A percentile compares a stretch with the other conserved stretches of the same genome.
Evolutionary conservation across 1,140 invertebrate genomes (phyloP).

Genomic region (Euschistus heros): DNA sequence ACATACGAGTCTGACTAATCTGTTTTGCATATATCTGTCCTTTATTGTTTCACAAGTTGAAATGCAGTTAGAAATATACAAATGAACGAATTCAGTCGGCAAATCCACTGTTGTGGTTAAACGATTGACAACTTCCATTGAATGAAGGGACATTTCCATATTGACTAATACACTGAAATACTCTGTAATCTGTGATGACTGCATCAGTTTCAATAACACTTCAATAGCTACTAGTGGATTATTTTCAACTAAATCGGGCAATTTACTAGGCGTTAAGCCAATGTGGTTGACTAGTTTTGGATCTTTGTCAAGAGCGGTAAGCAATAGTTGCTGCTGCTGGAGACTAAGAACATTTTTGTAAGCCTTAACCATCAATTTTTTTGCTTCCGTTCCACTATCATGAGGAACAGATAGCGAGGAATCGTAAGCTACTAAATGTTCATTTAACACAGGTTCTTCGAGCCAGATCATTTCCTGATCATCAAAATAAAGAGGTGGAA

Average conservation of each 20-base stretch:
- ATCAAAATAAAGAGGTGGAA: constrained; percentile 52
- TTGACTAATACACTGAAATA: constrained; percentile 93
- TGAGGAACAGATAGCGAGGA: constrained; percentile 72
- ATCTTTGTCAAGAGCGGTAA: constrained; percentile 73
- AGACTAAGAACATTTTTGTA: constrained; percentile 72
- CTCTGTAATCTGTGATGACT: constrained; percentile 88
- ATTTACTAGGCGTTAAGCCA: constrained; percentile 76
- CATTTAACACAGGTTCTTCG: constrained; percentile 46
- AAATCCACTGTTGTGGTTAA: constrained; percentile 82
- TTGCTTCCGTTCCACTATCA: constrained; percentile 61
- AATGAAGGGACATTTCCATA: constrained; percentile 97
- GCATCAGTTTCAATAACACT: constrained; percentile 82
- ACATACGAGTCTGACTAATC: constrained; percentile 87
- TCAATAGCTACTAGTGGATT: constrained; percentile 95
- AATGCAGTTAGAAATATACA: constrained; percentile 97
- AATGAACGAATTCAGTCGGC: constrained; percentile 89
- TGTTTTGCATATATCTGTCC: constrained; percentile 93
- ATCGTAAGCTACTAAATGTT: constrained; percentile 63
- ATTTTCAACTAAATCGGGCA: constrained; percentile 91
- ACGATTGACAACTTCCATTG: constrained; percentile 97
- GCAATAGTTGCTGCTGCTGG: constrained; percentile 72
- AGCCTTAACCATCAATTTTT: constrained; percentile 72
- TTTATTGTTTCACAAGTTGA: constrained; percentile 94
- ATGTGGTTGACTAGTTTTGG: constrained; percentile 82
- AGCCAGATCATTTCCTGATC: constrained; percentile 63